Evolutionary conservation across 2,888 invertebrate genomes (phyloP).

Genomic region (Mimumesa dahlbomi): DNA sequence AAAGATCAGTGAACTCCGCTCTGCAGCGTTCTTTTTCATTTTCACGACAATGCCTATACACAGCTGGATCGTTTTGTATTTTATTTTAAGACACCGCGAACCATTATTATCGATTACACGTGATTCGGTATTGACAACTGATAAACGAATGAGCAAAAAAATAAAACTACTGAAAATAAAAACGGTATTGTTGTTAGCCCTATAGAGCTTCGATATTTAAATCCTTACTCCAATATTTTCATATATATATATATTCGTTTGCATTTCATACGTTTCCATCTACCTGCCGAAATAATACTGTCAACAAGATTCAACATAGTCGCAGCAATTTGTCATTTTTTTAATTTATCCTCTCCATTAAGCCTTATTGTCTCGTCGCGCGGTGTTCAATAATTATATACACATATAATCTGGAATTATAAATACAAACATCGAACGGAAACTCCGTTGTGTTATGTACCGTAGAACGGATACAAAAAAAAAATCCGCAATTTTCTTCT

Average conservation of each 20-base stretch:
- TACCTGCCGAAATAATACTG: neutral
- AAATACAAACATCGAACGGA: no score
- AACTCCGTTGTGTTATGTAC: no score
- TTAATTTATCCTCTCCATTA: no score
- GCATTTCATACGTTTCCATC: neutral
- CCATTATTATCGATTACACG: neutral
- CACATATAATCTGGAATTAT: no score
- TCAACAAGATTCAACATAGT: slow-evolving; percentile 1
- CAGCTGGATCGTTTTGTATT: no score
- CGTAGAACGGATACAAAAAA: no score
- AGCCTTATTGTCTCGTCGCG: no score
- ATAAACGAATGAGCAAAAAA: neutral
- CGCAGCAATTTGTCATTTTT: no score
- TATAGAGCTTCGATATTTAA: neutral
- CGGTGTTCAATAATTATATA: no score
- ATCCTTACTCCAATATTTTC: slow-evolving; percentile 7
- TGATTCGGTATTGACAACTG: slow-evolving; percentile 3
- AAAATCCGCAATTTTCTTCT: no score
- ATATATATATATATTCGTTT: neutral
- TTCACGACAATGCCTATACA: no score
- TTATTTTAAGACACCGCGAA: neutral
- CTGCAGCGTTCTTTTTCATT: neutral
- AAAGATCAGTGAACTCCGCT: neutral
- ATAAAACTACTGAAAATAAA: neutral
- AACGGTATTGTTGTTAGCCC: neutral